A percentile compares a stretch with the other conserved stretches of the same genome.
phyloP scores from a whole-genome alignment of 1,140 invertebrate genomes.

The Latrodectus geometricus region DNA sequence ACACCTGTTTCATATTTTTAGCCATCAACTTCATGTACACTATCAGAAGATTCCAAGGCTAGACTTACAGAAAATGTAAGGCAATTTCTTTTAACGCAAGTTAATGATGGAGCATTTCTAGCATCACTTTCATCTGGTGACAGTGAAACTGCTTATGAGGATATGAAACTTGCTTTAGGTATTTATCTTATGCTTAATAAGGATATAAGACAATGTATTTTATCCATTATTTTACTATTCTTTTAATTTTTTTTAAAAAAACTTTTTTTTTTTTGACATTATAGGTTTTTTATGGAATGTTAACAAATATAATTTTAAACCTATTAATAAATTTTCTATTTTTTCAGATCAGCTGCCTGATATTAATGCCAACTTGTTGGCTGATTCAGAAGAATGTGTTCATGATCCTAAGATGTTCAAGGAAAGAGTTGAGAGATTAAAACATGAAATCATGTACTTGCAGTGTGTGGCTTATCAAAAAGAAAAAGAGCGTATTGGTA shows the following conservation, averaged over 20 bases:
- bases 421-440: slow-evolving; percentile 38
- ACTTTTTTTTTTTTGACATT: neutral
- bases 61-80: slow-evolving; percentile 7
- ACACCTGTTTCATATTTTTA: neutral
- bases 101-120: neutral
- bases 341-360: slow-evolving; percentile 21
- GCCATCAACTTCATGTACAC: neutral
- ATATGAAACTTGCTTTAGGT: neutral
- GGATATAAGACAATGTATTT: neutral
- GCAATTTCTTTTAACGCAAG: slow-evolving; percentile 9
- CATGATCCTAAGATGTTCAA: slow-evolving; percentile 5
- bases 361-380: slow-evolving; percentile 17
- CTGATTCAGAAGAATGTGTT: slow-evolving; percentile 17
- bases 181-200: neutral
- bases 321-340: neutral
- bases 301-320: no score
- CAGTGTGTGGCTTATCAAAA: slow-evolving; percentile 44
- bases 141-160: neutral
- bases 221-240: neutral
- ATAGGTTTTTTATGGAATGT: no score
- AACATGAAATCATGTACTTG: slow-evolving; percentile 45
- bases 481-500: slow-evolving; percentile 44
- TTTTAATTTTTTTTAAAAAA: neutral
- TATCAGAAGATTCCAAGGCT: slow-evolving; percentile 28
- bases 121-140: no score